Evolutionary conservation across 2,797 vertebrate species (phyloP).

Genomic region (Coccyzus lansbergi): DNA sequence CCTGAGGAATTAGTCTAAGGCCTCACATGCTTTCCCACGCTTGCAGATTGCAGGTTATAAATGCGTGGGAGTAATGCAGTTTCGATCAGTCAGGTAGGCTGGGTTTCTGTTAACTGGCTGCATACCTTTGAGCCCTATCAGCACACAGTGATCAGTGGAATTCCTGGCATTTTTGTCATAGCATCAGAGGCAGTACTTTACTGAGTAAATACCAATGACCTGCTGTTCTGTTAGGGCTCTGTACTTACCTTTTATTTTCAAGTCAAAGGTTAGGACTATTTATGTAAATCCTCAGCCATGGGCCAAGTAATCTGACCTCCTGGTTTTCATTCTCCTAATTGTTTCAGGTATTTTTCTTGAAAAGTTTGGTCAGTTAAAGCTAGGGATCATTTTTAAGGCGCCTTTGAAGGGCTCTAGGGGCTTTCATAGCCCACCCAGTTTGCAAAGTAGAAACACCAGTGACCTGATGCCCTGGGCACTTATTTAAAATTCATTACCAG

Average conservation of each 20-base stretch:
- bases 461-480: conserved; percentile 70
- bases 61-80: conserved; percentile 87
- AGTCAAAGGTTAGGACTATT: conserved; percentile 83
- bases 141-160: conserved; percentile 82
- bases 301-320: conserved; percentile 78
- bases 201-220: conserved; percentile 81
- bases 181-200: conserved; percentile 78
- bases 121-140: conserved; percentile 85
- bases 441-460: conserved; percentile 77
- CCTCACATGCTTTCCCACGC: conserved; percentile 86
- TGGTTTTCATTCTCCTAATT: conserved; percentile 78
- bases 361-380: conserved; percentile 74
- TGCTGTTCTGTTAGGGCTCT: conserved; percentile 75
- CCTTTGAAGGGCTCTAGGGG: conserved; percentile 76
- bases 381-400: conserved; percentile 60
- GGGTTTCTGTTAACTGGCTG: conserved; percentile 89
- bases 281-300: conserved; percentile 80
- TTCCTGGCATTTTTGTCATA: conserved; percentile 85
- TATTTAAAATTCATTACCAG: conserved; percentile 75
- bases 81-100: conserved; percentile 93
- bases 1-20: conserved; percentile 78
- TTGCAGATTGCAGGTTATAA: conserved; percentile 80
- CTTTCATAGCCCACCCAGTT: conserved; percentile 77
- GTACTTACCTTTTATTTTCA: conserved; percentile 78
- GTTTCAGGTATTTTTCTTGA: conserved; percentile 79